These are phyloP conservation scores for Botrylloides violaceus DNA, from an alignment of 23 tunicate genomes.

Conservation along the genomic window DNA sequence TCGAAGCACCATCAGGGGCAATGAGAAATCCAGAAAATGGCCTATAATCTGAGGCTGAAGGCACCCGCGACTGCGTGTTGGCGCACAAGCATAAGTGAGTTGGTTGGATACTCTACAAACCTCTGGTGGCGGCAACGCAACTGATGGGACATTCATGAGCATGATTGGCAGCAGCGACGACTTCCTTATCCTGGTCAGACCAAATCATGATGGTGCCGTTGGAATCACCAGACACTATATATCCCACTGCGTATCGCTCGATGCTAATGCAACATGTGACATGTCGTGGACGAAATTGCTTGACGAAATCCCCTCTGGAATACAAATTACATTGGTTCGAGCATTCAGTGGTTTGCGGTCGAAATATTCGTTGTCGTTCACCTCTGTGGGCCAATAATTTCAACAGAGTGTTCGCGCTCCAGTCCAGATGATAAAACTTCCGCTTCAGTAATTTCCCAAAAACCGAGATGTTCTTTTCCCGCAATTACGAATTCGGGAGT, in stretches of 20 bases:
- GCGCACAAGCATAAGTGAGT: no score
- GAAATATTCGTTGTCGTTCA: conserved; percentile 6
- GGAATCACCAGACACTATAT: conserved; percentile 58
- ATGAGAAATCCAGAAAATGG: no score
- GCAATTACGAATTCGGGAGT: conserved; percentile 36
- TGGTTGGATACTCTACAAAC: no score
- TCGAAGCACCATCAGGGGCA: no score
- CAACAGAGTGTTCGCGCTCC: conserved; percentile 18
- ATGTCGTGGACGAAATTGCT: conserved; percentile 42
- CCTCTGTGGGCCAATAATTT: conserved; percentile 39
- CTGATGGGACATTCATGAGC: conserved; percentile 80
- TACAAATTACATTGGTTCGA: neutral
- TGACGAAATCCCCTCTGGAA: conserved; percentile 62
- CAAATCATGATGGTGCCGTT: conserved; percentile 75
- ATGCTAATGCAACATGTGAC: conserved; percentile 31
- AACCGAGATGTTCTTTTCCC: conserved; percentile 49
- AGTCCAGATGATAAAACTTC: neutral
- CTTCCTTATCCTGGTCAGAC: conserved; percentile 42
- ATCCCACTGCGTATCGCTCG: neutral
- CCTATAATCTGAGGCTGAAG: no score
- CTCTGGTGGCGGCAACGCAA: conserved; percentile 2
- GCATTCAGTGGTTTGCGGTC: neutral
- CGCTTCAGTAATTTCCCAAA: conserved; percentile 46
- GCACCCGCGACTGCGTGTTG: no score
- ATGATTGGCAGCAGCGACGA: conserved; percentile 40